Percentiles rank a stretch among this genome's conserved stretches.
These are phyloP conservation scores for Drosophila villosipedis DNA, from an alignment of 2,888 invertebrate species.

Conservation along the genomic window DNA sequence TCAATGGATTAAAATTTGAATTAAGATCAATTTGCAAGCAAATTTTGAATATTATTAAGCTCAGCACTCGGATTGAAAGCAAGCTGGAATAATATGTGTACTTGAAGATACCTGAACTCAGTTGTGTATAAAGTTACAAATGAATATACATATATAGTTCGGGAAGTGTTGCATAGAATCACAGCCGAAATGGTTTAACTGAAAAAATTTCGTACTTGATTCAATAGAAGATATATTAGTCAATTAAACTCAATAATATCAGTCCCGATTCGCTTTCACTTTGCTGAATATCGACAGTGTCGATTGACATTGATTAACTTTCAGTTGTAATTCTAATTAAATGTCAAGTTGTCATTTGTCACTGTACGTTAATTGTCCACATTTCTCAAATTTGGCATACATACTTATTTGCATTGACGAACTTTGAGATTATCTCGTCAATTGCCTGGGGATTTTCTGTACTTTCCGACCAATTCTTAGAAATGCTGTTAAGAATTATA, in stretches of 20 bases:
- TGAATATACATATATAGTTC: background rate
- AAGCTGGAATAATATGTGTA: background rate
- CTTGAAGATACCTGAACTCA: background rate
- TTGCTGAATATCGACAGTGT: background rate
- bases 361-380: background rate
- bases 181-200: background rate
- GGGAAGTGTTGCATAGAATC: background rate
- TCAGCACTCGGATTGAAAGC: background rate
- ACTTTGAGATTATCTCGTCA: background rate
- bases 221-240: background rate
- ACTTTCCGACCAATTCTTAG: background rate
- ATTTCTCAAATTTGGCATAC: background rate
- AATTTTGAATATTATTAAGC: background rate
- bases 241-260: background rate
- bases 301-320: constrained; percentile 21
- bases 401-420: background rate
- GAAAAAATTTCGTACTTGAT: background rate
- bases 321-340: constrained; percentile 6
- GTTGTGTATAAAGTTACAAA: background rate
- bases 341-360: constrained; percentile 15
- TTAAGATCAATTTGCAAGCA: background rate
- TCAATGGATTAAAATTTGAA: background rate
- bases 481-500: background rate
- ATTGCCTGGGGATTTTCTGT: background rate
- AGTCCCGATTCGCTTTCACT: background rate